Base-by-base conservation (phyloP, 1,140 invertebrate species). In the Myzus persicae region DNA sequence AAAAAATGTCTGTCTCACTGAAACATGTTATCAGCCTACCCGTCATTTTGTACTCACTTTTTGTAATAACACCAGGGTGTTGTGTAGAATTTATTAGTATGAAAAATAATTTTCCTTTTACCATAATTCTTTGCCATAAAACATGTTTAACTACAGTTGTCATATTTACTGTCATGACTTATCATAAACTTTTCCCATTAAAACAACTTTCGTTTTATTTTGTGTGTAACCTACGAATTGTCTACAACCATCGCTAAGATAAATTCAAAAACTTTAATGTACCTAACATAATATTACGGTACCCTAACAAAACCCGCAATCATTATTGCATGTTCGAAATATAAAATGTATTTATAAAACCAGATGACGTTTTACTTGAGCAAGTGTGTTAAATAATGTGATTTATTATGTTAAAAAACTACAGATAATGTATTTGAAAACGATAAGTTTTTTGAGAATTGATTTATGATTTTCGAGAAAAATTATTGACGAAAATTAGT, bases 151-250 rank as follows among this genome's bases (percentile, higher is more conserved):
- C 20, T 82, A 82, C 76, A 82, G 36, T 82, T 82, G 76, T 82
- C 36, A 82, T 38, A 82, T 82, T 82, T 38, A 82, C 36, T 82
- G 76, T 82, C 36, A 44, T 44, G 14, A 85, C 84, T 31, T 85
- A 42, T 85, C 26, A 40, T 31, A 85, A 85, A 85, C 38, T 85
- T 85, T 85, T 85, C 31, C 84, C 42, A 85, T 85, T 85, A 85
- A 44, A 44, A 85, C 26, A 85, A 85, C 40, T 85, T 42, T 44
- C 42, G 84, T 85, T 85, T 40, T 85, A 85, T 31, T 26, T 31
- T 85, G 24, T 85, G 14, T 26, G 84, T 85, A 85, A 42, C 36
- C 26, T 44, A 85, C 4, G 14, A 40, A 44, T 85, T 85, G 40
- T 85, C 84, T 85, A 44, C 42, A 31, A 14, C 26, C 6, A 40